Evolutionary conservation across 2,888 invertebrate genomes (phyloP), one percentile per base, ranked within the genome.

Genomic region (Dromius quadrimaculatus): DNA sequence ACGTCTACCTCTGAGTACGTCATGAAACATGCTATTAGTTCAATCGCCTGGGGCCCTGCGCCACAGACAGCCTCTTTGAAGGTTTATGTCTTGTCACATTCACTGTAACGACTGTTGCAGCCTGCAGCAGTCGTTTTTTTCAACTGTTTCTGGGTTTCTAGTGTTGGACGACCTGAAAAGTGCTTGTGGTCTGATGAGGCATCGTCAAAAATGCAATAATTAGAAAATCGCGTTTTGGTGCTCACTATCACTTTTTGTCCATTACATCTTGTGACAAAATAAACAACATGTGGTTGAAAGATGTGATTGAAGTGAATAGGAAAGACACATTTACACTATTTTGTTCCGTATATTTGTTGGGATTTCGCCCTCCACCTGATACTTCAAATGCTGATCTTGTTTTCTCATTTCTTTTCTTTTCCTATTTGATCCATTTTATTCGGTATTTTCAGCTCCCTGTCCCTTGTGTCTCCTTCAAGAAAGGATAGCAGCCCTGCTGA

Each of bases 1-100:
- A 65, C 65, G 50, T 65, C 50, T 50, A 34, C 65, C 32, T 36
- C 36, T 19, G 36, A 65, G 34, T 50, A 19, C 50, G 19, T 36
- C 74, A 74, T 76, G 74, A 74, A 76, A 76, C 76, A 76, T 72
- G 72, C 74, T 76, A 76, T 76, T 76, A 76, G 76, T 74, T 74
- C 75, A 76, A 76, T 76, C 74, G 76, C 75, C 74, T 59, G 47
- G 47, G 73, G 75, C 50, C 32, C 47, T 28, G 19, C 50, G 23
- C 50, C 50, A 28, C 50, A 54, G 19, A 45, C 19, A 15, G 8
- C 50, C 28, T 5, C 41, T 41, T 1, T n/a, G n/a, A n/a, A n/a
- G n/a, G n/a, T n/a, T n/a, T n/a, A n/a, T n/a, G n/a, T n/a, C n/a
- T n/a, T n/a, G n/a, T n/a, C n/a, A n/a, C n/a, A n/a, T n/a, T n/a